Base-by-base conservation (phyloP, 2,113 vertebrate genomes). In the Epinephelus lanceolatus region DNA sequence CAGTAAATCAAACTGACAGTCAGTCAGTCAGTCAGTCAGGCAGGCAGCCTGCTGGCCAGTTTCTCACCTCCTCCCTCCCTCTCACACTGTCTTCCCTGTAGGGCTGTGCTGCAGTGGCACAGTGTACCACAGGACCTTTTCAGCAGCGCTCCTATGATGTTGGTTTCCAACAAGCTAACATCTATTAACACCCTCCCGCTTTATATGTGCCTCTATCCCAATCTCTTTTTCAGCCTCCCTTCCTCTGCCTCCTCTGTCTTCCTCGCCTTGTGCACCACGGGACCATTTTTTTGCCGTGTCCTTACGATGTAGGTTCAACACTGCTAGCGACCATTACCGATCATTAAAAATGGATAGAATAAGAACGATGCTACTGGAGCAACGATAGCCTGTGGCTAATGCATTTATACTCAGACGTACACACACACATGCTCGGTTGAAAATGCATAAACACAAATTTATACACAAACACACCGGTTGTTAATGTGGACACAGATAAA, bases 331-430 rank as follows among this genome's bases (percentile, higher is more conserved):
- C 88, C 88, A 94, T 93, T 92, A 92, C 92, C 62, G 27, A 90
- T 90, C 89, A 93, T 94, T 94, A 93, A 94, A 94, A 91, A 94
- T 93, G 73, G 74, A 93, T 92, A 82, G 62, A 88, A 86, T 86
- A 88, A 85, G 87, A 93, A 90, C 74, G 78, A 85, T 87, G 79
- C 79, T 78, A 77, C 83, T 87, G 88, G 86, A 91, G 77, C 61
- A 90, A 77, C 10, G 56, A 89, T 90, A 86, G 89, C 92, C 92
- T 84, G 85, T 90, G 88, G 92, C 91, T 81, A 84, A 68, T 76
- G 76, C 83, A 62, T 86, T 92, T 83, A 90, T 78, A 69, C 78
- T 62, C 66, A 87, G 63, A 88, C 40, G 4, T 61, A 18, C 13
- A 56, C n/a, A 74, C 62, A 33, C 3, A 57, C 42, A 49, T 2